A percentile compares a stretch with the other conserved stretches of the same genome.
These are phyloP conservation scores for Bostrychus sinensis DNA, from an alignment of 2,113 vertebrate species.

Conservation along the genomic window DNA sequence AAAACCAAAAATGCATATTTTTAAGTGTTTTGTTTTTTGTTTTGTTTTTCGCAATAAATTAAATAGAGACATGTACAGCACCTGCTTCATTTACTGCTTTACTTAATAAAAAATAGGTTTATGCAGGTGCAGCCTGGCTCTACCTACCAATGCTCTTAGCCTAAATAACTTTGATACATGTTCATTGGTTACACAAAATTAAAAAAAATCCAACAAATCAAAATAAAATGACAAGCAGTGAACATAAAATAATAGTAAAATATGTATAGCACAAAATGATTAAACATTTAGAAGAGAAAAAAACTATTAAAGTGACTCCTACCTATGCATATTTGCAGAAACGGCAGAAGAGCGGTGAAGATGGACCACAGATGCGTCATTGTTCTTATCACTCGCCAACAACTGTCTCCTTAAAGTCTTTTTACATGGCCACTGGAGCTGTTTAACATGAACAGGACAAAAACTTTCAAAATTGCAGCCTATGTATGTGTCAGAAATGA, in stretches of 20 bases:
- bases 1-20: no score
- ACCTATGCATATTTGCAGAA: constrained; percentile 53
- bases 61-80: no score
- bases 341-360: constrained; percentile 27
- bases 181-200: not conserved
- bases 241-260: not conserved
- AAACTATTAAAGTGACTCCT: not conserved
- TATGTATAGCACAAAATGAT: not conserved
- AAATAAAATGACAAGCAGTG: not conserved
- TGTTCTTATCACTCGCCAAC: constrained; percentile 28
- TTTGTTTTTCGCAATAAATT: no score
- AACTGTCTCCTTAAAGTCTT: not conserved
- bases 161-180: no score
- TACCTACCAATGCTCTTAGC: no score
- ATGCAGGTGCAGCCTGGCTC: no score
- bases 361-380: constrained; percentile 43
- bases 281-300: not conserved
- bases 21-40: no score
- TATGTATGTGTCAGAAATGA: not conserved
- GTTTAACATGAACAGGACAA: not conserved
- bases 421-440: not conserved
- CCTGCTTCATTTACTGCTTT: no score
- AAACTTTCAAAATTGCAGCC: no score
- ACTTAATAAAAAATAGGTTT: no score
- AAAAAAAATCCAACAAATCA: no score